These are phyloP conservation scores for Caenorhabditis sp. DNA, from an alignment of 2,888 invertebrate species.

Conservation along the genomic window DNA sequence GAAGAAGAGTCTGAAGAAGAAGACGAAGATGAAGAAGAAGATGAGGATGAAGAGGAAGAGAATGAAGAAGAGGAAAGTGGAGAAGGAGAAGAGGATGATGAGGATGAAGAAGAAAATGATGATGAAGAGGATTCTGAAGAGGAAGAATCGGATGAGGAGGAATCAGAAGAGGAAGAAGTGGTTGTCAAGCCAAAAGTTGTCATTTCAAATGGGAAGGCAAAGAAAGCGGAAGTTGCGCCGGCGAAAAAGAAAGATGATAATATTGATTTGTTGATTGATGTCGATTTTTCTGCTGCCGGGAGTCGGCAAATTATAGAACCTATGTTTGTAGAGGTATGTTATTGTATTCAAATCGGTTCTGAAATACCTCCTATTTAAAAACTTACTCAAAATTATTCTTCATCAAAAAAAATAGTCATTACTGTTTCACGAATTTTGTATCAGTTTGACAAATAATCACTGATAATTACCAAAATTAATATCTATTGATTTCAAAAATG, in stretches of 20 bases:
- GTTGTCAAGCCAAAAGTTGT: constrained; percentile 33
- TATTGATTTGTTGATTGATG: constrained; percentile 53
- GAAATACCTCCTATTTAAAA: no score
- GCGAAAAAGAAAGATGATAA: constrained; percentile 8
- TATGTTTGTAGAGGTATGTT: background rate
- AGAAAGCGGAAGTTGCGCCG: background rate
- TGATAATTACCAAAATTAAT: no score
- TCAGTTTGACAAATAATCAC: no score
- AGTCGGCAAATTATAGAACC: constrained; percentile 42
- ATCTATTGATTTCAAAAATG: background rate
- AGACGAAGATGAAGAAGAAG: constrained; percentile 49
- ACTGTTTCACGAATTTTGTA: no score
- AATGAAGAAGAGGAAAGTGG: constrained; percentile 32
- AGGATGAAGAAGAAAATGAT: constrained; percentile 38
- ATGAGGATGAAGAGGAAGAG: constrained; percentile 36
- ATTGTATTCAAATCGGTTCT: no score
- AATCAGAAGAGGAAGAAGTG: constrained; percentile 32
- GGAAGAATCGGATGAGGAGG: constrained; percentile 35
- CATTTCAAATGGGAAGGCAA: constrained; percentile 26
- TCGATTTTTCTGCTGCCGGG: constrained; percentile 56
- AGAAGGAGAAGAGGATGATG: constrained; percentile 23
- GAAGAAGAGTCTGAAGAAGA: constrained; percentile 58
- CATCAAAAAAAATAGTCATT: no score
- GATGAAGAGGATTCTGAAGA: constrained; percentile 37
- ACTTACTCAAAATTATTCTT: no score